Evolutionary conservation across 2,888 invertebrate genomes (phyloP), one percentile per base, ranked within the genome.

Genomic region (Chaetogeoica ovagalla): DNA sequence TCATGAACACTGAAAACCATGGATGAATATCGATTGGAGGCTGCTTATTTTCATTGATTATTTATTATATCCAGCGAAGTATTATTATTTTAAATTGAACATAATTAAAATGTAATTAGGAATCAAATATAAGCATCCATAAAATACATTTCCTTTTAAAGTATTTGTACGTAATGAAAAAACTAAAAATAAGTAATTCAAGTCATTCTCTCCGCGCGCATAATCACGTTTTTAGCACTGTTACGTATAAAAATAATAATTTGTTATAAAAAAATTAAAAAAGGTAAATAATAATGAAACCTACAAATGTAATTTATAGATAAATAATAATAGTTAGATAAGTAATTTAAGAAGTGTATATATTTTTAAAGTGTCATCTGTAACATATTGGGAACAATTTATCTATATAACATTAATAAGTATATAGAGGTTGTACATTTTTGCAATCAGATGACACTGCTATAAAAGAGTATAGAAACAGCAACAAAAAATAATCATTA

Each of bases 11-110:
- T 55, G 57, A 71, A 79, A 71, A 79, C 79, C 71, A 69, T 11
- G 19, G 55, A 70, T 79, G 70, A 70, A 23, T 57, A 57, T 75
- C 23, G 23, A 43, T 23, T 57, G 43, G 43, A 71, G 17, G 39
- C 17, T 60, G 43, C 2, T 52, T 62, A 63, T 63, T 79, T 70
- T 52, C 15, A 19, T 65, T 66, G 55, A 43, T 11, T 11, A 62
- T 70, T 63, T 63, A 70, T 71, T 71, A 79, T 71, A n/a, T n/a
- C 79, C 63, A 77, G 77, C 68, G 69, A 69, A 77, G 60, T 62
- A 77, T 21, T 63, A 48, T 73, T 37, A 39, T 65, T 63, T 30
- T 17, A 19, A 65, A 52, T 52, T 17, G 55, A 65, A 74, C 15
- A 55, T 15, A 63, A 55, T 30, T 37, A 37, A 57, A 70, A 43